Percentiles rank a stretch among this genome's conserved stretches.
These are phyloP conservation scores for Myotis vivesi DNA, from an alignment of 2,797 vertebrate species.

Conservation along the genomic window DNA sequence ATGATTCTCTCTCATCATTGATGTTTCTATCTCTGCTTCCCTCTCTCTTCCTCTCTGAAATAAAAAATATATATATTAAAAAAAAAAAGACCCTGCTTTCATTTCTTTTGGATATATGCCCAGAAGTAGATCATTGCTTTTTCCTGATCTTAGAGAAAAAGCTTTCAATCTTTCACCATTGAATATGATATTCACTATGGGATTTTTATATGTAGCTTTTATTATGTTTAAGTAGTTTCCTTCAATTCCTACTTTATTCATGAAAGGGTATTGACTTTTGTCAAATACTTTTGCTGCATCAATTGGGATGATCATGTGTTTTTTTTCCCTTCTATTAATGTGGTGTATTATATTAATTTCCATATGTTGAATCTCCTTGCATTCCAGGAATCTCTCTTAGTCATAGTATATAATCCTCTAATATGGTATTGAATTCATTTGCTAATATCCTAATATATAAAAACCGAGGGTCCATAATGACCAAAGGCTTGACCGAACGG, in stretches of 20 bases:
- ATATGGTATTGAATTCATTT: not conserved
- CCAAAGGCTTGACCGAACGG: no score
- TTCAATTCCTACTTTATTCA: not conserved
- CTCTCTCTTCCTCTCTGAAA: no score
- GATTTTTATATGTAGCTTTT: not conserved
- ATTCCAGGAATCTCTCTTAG: not conserved
- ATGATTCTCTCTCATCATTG: no score
- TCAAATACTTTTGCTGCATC: not conserved
- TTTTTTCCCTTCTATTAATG: not conserved
- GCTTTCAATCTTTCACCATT: not conserved
- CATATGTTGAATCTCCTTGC: not conserved
- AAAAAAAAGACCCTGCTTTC: not conserved
- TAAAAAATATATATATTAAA: no score
- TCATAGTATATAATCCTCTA: not conserved
- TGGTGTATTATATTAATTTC: not conserved
- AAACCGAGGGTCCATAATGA: no score
- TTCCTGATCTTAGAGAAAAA: not conserved
- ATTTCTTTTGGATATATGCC: not conserved
- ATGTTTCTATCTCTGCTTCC: no score
- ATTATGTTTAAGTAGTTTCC: not conserved
- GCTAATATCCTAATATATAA: not conserved
- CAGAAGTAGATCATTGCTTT: not conserved
- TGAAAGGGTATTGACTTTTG: not conserved
- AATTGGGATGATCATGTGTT: not conserved
- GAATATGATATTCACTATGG: not conserved